phyloP scores from a whole-genome alignment of 2,888 invertebrate species.

The Rhabditoides inermis region DNA sequence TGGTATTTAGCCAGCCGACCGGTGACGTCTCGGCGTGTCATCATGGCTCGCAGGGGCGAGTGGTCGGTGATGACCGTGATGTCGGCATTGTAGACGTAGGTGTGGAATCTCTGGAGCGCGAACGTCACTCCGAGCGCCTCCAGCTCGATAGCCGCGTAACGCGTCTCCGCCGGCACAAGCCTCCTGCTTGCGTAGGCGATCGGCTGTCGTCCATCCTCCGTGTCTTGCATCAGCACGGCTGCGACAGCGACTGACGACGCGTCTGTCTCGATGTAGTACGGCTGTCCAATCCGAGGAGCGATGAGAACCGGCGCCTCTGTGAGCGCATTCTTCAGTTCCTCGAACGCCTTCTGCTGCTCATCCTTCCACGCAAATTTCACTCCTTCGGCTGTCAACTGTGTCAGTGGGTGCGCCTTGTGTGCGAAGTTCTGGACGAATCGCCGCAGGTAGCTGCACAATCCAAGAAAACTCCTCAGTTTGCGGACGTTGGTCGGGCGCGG shows the following conservation, averaged over 20 bases:
- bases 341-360: slow-evolving; percentile 10
- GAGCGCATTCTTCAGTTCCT: slow-evolving; percentile 12
- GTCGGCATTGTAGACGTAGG: slow-evolving; percentile 12
- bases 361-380: slow-evolving; percentile 9
- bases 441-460: slow-evolving; percentile 20
- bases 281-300: slow-evolving; percentile 1
- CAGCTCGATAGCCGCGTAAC: slow-evolving; percentile 12
- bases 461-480: slow-evolving; percentile 17
- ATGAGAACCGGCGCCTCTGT: slow-evolving; percentile 12
- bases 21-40: slow-evolving; percentile 9
- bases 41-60: slow-evolving; percentile 8
- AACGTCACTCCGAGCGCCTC: slow-evolving; percentile 15
- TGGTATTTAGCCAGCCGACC: slow-evolving; percentile 15
- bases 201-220: slow-evolving; percentile 3
- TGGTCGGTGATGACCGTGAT: slow-evolving; percentile 13
- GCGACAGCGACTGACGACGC: slow-evolving; percentile 15
- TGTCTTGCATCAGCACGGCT: slow-evolving; percentile 11
- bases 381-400: slow-evolving; percentile 15
- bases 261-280: slow-evolving; percentile 16
- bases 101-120: slow-evolving; percentile 10
- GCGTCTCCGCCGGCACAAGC: slow-evolving; percentile 9
- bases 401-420: slow-evolving; percentile 13
- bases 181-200: slow-evolving; percentile 14
- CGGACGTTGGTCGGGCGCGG: slow-evolving; percentile 11
- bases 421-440: slow-evolving; percentile 22